Base-by-base conservation (phyloP, 1,140 invertebrate species). In the Centruroides sculpturatus region DNA sequence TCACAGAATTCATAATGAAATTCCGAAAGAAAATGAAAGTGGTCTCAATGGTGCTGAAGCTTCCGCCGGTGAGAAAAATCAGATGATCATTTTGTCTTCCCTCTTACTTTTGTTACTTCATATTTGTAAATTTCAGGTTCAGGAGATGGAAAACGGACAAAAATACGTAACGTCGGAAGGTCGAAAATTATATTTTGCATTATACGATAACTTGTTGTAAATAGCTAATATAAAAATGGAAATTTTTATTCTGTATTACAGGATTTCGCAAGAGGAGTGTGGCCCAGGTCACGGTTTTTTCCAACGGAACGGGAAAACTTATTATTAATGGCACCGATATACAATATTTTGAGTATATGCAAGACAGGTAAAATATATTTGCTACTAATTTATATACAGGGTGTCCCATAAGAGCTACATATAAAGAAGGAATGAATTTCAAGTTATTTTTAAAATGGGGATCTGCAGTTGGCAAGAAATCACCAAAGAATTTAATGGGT, bases 231-330 rank as follows among this genome's bases (percentile, higher is more conserved):
- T 23, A 23, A 23, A 23, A 23, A 23, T 23, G 23, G 23, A 23
- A 23, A 1, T 23, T 23, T 23, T 23, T 23, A 23, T 23, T 23
- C 23, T 23, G 23, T 23, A 23, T 41, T 41, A 81, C 80, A 73
- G 82, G 81, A 78, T 62, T 13, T 3, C 71, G 81, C 55, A 94
- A 93, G 73, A 74, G 72, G 55, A 78, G 85, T 1, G 74, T 76
- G 66, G 89, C 79, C 3, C 70, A 77, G 66, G 85, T 89, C 1
- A 85, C 78, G 50, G 72, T 89, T 13, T 73, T 71, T 58, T 82
- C 79, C 8, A 83, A 89, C 57, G 92, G 92, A 13, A 83, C 85
- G 47, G 92, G 92, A 11, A 79, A 83, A 69, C 81, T 95, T 59
- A 81, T 73, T 35, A 86, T 96, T 52, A 94, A 96, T 76, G 86